A percentile compares a stretch with the other conserved stretches of the same genome.
Evolutionary conservation across 2,113 vertebrate species (phyloP).

Genomic region (Macroglossus sobrinus): DNA sequence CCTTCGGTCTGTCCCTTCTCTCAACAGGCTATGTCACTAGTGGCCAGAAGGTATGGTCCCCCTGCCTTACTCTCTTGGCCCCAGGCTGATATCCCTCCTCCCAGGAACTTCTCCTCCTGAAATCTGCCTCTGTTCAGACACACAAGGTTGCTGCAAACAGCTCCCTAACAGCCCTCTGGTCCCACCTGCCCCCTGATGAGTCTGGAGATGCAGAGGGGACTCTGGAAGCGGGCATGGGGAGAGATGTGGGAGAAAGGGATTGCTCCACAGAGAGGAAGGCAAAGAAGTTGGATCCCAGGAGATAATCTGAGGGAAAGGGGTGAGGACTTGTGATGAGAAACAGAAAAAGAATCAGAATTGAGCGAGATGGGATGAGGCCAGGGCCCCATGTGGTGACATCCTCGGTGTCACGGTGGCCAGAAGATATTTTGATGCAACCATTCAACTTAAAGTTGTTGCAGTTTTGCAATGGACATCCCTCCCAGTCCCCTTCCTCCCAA

Average conservation of each 20-base stretch:
- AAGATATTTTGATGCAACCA: background rate
- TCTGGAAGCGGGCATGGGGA: background rate
- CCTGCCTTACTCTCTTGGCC: background rate
- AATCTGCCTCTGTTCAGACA: background rate
- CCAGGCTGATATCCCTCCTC: background rate
- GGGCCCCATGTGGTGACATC: too few relatives aligned
- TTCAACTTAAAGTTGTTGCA: background rate
- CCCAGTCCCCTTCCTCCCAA: background rate
- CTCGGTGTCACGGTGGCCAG: background rate
- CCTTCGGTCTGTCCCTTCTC: background rate
- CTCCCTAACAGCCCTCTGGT: background rate
- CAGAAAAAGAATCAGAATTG: background rate
- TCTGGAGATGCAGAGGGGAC: background rate
- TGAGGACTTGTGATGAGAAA: background rate
- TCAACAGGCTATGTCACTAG: background rate
- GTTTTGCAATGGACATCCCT: background rate
- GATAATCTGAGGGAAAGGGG: background rate
- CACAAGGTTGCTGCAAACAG: fast-evolving
- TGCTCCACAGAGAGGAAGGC: background rate
- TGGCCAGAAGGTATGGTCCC: background rate
- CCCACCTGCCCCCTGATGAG: background rate
- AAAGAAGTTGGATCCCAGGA: background rate
- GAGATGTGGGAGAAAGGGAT: background rate
- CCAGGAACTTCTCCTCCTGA: too few relatives aligned
- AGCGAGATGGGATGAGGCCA: fast-evolving